Percentiles rank a stretch among this genome's conserved stretches.
These are phyloP conservation scores for Leptinotarsa texana DNA, from an alignment of 1,140 invertebrate genomes.

Conservation along the genomic window DNA sequence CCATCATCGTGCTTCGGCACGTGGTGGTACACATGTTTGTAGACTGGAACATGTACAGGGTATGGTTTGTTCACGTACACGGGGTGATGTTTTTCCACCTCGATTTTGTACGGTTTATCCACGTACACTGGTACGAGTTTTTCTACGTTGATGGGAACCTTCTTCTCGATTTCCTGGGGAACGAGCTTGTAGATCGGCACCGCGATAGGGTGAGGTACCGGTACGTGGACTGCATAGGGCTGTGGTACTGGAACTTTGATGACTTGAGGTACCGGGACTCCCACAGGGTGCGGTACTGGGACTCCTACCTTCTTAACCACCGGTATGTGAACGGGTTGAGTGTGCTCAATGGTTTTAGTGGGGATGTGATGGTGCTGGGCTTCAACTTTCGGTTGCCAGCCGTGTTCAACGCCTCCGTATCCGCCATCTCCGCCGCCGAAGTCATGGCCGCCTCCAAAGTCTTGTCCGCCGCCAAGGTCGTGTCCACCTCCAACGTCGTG, in stretches of 20 bases:
- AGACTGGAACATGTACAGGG: constrained; percentile 77
- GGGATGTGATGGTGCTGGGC: constrained; percentile 53
- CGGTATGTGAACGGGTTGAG: constrained; percentile 71
- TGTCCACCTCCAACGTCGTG: constrained; percentile 31
- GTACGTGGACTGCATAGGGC: constrained; percentile 72
- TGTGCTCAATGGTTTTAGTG: constrained; percentile 65
- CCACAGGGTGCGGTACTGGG: constrained; percentile 74
- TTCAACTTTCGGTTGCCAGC: constrained; percentile 33
- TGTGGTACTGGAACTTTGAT: constrained; percentile 76
- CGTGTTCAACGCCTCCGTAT: constrained; percentile 41
- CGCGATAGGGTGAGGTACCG: constrained; percentile 72
- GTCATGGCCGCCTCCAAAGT: constrained; percentile 33
- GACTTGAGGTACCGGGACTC: constrained; percentile 73
- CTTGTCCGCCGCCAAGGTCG: constrained; percentile 31
- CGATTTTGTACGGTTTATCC: constrained; percentile 77
- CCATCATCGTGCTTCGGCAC: constrained; percentile 43
- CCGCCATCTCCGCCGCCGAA: constrained; percentile 35
- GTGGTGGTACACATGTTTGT: constrained; percentile 74
- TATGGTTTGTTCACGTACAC: constrained; percentile 74
- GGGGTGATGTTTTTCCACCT: constrained; percentile 76
- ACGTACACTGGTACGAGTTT: constrained; percentile 76
- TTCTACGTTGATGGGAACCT: constrained; percentile 75
- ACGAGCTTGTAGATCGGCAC: constrained; percentile 73
- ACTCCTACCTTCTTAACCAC: constrained; percentile 77
- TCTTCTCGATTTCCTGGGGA: constrained; percentile 69